phyloP scores from a whole-genome alignment of 2,113 vertebrate species.

The Diglossa brunneiventris region DNA sequence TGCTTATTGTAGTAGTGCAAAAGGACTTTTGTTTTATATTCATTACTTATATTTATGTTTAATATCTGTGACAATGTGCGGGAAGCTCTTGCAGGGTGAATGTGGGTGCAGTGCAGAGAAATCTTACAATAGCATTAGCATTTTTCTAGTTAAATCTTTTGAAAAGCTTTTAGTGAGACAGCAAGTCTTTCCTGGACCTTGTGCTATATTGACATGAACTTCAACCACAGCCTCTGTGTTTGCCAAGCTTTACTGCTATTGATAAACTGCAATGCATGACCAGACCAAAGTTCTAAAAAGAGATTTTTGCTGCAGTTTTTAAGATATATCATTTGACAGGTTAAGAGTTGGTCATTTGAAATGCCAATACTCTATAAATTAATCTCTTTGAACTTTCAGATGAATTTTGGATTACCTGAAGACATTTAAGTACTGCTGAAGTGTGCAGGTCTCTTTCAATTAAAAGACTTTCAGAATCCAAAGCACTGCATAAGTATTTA shows the following conservation, averaged over 20 bases:
- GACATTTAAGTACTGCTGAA: background rate
- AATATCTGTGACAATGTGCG: background rate
- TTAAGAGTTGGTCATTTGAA: background rate
- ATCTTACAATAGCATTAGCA: background rate
- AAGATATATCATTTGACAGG: background rate
- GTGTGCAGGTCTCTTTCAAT: background rate
- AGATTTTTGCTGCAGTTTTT: background rate
- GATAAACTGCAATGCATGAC: background rate
- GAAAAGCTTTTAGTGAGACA: conserved; percentile 6
- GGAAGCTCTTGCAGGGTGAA: background rate
- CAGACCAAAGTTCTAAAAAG: background rate
- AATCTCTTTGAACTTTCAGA: background rate
- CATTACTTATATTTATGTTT: background rate
- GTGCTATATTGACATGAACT: background rate
- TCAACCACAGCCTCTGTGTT: background rate
- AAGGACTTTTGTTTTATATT: background rate
- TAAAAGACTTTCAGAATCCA: background rate
- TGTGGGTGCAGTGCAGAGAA: background rate
- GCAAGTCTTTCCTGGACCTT: background rate
- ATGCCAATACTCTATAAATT: background rate
- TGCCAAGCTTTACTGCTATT: background rate
- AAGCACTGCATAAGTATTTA: background rate
- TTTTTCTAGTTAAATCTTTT: conserved; percentile 20
- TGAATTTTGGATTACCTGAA: background rate
- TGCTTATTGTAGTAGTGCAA: background rate